Evolutionary conservation across 2,888 invertebrate species (phyloP).

Genomic region (Agonopterix heracliana): DNA sequence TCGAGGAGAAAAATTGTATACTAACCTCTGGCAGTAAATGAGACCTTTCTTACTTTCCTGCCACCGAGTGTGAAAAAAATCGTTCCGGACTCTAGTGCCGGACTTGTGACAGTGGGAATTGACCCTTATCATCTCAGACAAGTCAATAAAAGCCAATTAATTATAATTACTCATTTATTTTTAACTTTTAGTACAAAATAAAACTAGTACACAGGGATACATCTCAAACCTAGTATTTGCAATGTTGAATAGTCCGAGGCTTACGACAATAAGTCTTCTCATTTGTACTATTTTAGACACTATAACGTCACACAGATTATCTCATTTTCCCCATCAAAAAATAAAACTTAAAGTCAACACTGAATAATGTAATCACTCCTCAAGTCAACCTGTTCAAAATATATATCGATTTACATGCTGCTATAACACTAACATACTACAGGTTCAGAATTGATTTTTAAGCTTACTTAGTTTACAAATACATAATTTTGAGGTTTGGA

Average conservation of each 20-base stretch:
- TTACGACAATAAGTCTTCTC: constrained; percentile 78
- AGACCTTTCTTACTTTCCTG: no score
- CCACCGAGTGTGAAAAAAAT: no score
- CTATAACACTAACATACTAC: constrained; percentile 49
- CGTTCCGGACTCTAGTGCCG: no score
- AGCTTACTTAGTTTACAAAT: constrained; percentile 38
- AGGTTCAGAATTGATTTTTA: constrained; percentile 54
- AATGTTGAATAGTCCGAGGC: constrained; percentile 76
- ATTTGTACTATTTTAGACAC: constrained; percentile 78
- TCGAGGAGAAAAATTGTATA: no score
- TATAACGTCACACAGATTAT: constrained; percentile 72
- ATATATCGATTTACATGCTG: constrained; percentile 33
- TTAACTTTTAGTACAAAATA: constrained; percentile 78
- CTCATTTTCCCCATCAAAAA: constrained; percentile 68
- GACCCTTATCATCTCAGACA: no score
- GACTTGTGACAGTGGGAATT: no score
- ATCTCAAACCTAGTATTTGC: constrained; percentile 77
- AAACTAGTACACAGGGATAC: constrained; percentile 78
- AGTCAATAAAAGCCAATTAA: constrained; percentile 8
- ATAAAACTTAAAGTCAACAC: constrained; percentile 61
- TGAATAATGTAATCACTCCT: constrained; percentile 75
- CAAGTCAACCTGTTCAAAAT: constrained; percentile 48
- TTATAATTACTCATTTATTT: constrained; percentile 72
- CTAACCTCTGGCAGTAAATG: no score
- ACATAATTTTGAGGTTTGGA: constrained; percentile 75